Percentiles rank a stretch among this genome's conserved stretches.
phyloP scores from a whole-genome alignment of 2,113 vertebrate genomes.

The Antennarius striatus region DNA sequence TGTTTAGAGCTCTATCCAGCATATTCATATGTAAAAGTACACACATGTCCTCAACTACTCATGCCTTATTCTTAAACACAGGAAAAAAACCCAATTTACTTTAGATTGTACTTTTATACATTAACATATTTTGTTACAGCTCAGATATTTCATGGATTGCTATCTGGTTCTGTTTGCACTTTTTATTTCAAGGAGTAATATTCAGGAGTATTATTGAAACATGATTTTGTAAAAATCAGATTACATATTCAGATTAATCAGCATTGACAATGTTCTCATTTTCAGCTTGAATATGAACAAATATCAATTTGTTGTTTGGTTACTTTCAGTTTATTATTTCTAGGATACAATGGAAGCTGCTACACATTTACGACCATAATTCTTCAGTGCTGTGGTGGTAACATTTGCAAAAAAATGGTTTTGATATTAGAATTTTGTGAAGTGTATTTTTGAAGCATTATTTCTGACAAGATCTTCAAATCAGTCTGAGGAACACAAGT shows the following conservation, averaged over 20 bases:
- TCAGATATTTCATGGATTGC: no score
- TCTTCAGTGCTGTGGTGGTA: neutral
- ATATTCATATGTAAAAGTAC: neutral
- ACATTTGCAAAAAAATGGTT: neutral
- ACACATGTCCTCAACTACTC: slow-evolving; percentile 2
- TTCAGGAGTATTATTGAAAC: neutral
- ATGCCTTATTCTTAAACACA: neutral
- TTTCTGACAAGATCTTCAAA: neutral
- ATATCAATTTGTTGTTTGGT: neutral
- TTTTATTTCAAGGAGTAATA: slow-evolving; percentile 13
- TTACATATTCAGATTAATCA: neutral
- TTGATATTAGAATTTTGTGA: neutral
- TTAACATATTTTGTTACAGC: no score
- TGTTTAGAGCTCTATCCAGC: no score
- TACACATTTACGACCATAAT: neutral
- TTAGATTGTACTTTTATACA: neutral
- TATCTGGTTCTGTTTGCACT: neutral
- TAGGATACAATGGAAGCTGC: neutral
- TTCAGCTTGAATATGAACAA: neutral
- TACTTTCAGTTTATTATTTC: neutral
- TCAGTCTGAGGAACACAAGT: neutral
- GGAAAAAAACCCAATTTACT: no score
- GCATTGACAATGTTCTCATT: neutral
- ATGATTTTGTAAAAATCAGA: slow-evolving; percentile 8
- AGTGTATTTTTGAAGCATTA: neutral